These are phyloP conservation scores for Graphium colonna DNA, from an alignment of 2,888 invertebrate species.

Conservation along the genomic window DNA sequence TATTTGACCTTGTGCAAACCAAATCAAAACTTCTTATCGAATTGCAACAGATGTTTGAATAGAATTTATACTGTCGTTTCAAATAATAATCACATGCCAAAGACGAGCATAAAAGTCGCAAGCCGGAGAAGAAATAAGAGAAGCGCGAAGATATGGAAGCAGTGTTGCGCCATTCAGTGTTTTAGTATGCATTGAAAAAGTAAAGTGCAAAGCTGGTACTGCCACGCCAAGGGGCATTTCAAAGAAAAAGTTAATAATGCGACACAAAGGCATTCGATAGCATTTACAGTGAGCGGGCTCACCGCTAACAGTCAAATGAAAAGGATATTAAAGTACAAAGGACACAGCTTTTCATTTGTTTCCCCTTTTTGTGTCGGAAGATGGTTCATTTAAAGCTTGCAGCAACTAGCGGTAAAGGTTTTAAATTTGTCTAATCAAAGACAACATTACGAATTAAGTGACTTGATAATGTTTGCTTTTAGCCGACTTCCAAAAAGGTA, in stretches of 20 bases:
- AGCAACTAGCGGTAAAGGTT: neutral
- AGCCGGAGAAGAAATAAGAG: no score
- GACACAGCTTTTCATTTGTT: slow-evolving; percentile 1
- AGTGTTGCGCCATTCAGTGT: neutral
- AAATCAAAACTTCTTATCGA: no score
- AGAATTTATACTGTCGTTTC: no score
- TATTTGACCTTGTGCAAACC: no score
- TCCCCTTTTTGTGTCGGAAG: neutral
- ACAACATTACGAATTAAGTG: neutral
- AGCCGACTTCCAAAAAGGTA: no score
- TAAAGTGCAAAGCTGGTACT: neutral
- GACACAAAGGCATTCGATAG: neutral
- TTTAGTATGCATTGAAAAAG: neutral
- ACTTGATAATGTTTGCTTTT: neutral
- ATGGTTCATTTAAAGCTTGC: neutral
- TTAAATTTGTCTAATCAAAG: neutral
- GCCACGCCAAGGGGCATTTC: neutral
- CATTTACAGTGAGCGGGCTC: neutral
- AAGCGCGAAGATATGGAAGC: no score
- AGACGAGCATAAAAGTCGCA: no score
- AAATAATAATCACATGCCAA: no score
- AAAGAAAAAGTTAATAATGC: neutral
- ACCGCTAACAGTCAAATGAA: neutral
- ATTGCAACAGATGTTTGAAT: no score
- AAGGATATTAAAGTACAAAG: neutral